phyloP scores from a whole-genome alignment of 2,888 invertebrate species.

The Fabriciana adippe region DNA sequence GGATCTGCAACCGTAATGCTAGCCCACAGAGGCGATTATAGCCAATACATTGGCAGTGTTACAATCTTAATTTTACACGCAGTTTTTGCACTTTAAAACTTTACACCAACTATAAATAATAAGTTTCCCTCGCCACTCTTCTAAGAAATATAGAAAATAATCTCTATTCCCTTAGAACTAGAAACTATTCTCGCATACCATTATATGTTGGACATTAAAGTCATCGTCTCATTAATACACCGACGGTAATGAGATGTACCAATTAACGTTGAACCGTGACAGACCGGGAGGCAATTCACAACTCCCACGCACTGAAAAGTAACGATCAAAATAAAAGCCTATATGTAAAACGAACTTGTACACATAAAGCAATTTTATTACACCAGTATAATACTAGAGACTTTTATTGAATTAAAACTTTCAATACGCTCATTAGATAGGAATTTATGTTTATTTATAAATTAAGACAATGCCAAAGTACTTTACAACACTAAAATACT shows the following conservation, averaged over 20 bases:
- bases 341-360: constrained; percentile 12
- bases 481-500: no score
- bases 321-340: constrained; percentile 18
- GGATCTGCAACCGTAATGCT: no score
- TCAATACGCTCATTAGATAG: constrained; percentile 2
- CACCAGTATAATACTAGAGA: background rate
- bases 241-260: constrained; percentile 45
- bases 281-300: constrained; percentile 46
- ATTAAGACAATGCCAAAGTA: no score
- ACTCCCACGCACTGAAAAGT: constrained; percentile 42
- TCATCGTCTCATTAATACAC: constrained; percentile 45
- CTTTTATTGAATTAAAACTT: background rate
- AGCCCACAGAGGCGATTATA: no score
- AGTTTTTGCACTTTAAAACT: background rate
- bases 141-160: background rate
- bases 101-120: background rate
- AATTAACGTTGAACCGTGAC: constrained; percentile 49
- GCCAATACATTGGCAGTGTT: no score
- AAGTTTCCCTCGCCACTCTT: no score
- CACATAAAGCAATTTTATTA: constrained; percentile 11
- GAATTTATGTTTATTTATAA: background rate
- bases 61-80: no score
- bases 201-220: constrained; percentile 5
- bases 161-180: background rate
- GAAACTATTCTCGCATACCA: background rate